Evolutionary conservation across 2,113 vertebrate genomes (phyloP), one percentile per base, ranked within the genome.

Genomic region (Campylorhamphus procurvoides): DNA sequence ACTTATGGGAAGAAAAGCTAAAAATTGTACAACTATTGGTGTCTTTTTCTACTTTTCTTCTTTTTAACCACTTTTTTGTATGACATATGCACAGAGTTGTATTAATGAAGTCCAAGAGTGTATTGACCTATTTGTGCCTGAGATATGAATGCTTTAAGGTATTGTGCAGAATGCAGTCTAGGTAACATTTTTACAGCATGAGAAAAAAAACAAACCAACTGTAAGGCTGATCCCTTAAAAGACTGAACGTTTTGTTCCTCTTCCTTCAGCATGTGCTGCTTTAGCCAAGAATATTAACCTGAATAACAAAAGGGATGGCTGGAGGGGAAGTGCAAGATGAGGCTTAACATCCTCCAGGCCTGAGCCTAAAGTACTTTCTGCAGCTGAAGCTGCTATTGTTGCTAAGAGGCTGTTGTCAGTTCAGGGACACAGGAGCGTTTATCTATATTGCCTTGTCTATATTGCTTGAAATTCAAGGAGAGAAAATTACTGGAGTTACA

Each of bases 281-380:
- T 68, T 67, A 71, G 95, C 90, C 91, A 95, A 91, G 78, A 87
- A 83, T 76, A 90, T 94, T 90, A 93, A 94, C 68, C 31, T 4
- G 1, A 80, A 79, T 62, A 96, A 95, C 93, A 94, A 95, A 96
- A 94, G 87, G 63, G 72, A 94, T 85, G 59, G 82, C 87, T 88
- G 89, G 96, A 97, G 52, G 87, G 95, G 90, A 96, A 96, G 93
- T 96, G 83, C 87, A 96, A 90, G 91, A 96, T 91, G 90, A 95
- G 87, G 78, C 49, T 96, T 81, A 74, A 96, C 94, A 96, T 96
- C 95, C 94, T 95, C 89, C 82, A 80, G 66, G 53, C 37, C 82
- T 82, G 62, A 91, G 89, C 46, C 37, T 77, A 84, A 93, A 95
- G 78, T 82, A 56, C 53, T 69, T 93, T 90, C 62, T 91, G 84